A percentile compares a stretch with the other conserved stretches of the same genome.
phyloP scores from a whole-genome alignment of 2,797 vertebrate genomes.

The Taenioides sp. region DNA sequence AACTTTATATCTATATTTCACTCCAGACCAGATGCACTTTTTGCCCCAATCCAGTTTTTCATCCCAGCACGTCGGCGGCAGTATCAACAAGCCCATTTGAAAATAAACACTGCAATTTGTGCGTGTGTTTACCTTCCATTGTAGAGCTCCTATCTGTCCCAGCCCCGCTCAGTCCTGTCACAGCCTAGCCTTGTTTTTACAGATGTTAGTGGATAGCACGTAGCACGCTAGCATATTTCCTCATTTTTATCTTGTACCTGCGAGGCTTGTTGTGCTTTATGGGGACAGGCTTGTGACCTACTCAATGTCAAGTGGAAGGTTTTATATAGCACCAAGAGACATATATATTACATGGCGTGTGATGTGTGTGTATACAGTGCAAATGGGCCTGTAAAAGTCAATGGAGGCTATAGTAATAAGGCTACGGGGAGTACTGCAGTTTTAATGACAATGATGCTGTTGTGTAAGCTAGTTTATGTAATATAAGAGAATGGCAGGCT shows the following conservation, averaged over 20 bases:
- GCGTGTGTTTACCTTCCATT: conserved; percentile 56
- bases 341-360: conserved; percentile 37
- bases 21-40: conserved; percentile 37
- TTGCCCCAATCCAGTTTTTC: conserved; percentile 30
- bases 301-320: conserved; percentile 16
- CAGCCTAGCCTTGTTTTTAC: conserved; percentile 46
- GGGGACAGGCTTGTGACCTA: conserved; percentile 21
- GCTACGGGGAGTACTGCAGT: neutral
- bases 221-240: conserved; percentile 12
- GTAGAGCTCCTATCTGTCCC: conserved; percentile 43
- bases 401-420: neutral
- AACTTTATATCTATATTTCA: conserved; percentile 44
- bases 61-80: conserved; percentile 41
- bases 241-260: conserved; percentile 37
- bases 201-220: conserved; percentile 43
- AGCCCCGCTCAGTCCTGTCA: conserved; percentile 46
- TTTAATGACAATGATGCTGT: neutral
- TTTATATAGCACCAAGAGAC: conserved; percentile 18
- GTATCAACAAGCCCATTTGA: conserved; percentile 52
- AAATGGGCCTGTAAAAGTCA: neutral
- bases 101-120: conserved; percentile 58
- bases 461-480: neutral
- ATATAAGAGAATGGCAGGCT: neutral
- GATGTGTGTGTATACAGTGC: neutral
- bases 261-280: conserved; percentile 27